Conservation (phyloP, 2,888 invertebrate species). For the Cremastobaeus sp. region DNA sequence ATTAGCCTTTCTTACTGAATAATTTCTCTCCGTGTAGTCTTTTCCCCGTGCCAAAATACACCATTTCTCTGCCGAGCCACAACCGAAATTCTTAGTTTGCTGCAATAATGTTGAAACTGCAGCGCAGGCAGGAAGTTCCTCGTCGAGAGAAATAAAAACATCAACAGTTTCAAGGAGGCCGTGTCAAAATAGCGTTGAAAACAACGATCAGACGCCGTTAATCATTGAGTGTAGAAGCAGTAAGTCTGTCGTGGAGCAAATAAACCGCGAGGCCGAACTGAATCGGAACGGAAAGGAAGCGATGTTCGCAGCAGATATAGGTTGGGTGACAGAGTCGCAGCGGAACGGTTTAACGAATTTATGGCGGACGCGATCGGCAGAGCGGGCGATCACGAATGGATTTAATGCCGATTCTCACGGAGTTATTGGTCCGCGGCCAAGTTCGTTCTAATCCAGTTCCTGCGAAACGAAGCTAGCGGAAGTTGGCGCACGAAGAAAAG, state of each 20-base stretch:
- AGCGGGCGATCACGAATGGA: slow-evolving; percentile 43
- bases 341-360: slow-evolving; percentile 46
- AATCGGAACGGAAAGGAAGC: slow-evolving; percentile 25
- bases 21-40: too few species aligned
- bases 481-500: slow-evolving; percentile 63
- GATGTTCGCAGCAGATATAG: slow-evolving; percentile 24
- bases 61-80: background rate
- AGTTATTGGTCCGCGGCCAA: slow-evolving; percentile 63
- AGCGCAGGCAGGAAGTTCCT: too few species aligned
- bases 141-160: too few species aligned
- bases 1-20: too few species aligned
- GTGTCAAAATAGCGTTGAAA: too few species aligned
- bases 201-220: too few species aligned
- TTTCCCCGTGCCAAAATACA: too few species aligned
- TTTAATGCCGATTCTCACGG: slow-evolving; percentile 67
- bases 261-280: slow-evolving; percentile 5
- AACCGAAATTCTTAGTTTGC: too few species aligned
- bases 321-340: slow-evolving; percentile 30
- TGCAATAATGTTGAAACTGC: too few species aligned
- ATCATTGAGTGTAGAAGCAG: too few species aligned
- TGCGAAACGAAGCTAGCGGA: slow-evolving; percentile 73
- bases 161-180: too few species aligned
- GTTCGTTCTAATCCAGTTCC: slow-evolving; percentile 73
- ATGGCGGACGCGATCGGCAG: slow-evolving; percentile 48
- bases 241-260: slow-evolving; percentile 24